Base-by-base conservation (phyloP, 2,797 vertebrate genomes). In the Chiroxiphia lanceolata region DNA sequence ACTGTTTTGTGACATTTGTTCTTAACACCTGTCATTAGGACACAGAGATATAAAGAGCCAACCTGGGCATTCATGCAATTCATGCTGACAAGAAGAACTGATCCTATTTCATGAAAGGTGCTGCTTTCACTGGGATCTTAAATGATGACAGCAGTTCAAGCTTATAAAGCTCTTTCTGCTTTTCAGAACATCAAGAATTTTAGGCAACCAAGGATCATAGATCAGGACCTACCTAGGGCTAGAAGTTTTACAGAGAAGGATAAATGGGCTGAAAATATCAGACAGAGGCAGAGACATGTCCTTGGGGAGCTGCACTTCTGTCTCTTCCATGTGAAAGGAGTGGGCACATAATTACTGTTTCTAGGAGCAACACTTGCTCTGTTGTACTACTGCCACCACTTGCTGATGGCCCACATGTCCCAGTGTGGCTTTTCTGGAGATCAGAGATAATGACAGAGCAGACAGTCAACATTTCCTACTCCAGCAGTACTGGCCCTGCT, bases 241-340 rank as follows among this genome's bases (percentile, higher is more conserved):
- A 14, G 34, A 69, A 61, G 17, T 65, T 72, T 77, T 25, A 31
- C 3, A 68, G 48, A 53, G n/a, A 57, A 56, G 18, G n/a, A 50
- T 34, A 15, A 17, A 18, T 51, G 17, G 27, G 13, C n/a, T 67
- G 38, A 59, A 89, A 79, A 83, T 2, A 5, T 67, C 27, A 71
- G 22, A 42, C 51, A 47, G 21, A 0, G 13, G 21, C 59, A 64
- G n/a, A 0, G 3, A 11, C 0, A 0, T 20, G 6, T 60, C 79
- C 56, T 5, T n/a, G n/a, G 44, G 40, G 18, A 77, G 5, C 18
- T 87, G 29, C 31, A 42, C 21, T 59, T 56, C 31, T 67, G 27
- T 11, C 19, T 59, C 6, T 34, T 54, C 71, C 36, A 21, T 15
- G 16, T 50, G 53, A 64, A 71, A 87, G 33, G 29, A 75, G 11